Conservation (phyloP, 2,113 vertebrate species). For the Pantherophis guttatus region DNA sequence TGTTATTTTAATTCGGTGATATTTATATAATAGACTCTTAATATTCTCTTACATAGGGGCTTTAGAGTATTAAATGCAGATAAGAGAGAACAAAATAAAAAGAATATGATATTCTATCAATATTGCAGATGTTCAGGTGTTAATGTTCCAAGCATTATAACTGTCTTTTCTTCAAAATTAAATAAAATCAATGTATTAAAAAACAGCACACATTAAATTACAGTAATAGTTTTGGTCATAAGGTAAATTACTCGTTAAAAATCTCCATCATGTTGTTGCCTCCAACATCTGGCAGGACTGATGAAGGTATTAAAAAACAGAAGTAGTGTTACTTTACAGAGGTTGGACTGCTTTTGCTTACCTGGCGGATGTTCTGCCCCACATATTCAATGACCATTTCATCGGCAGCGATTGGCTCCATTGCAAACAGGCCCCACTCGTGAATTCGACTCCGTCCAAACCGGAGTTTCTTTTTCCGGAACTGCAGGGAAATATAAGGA, state of each 20-base stretch:
- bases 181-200: background rate
- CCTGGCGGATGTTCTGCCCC: slow-evolving; percentile 94
- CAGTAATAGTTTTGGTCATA: background rate
- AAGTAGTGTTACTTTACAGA: background rate
- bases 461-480: slow-evolving; percentile 91
- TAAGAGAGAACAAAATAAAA: background rate
- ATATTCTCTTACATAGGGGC: background rate
- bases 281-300: background rate
- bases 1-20: background rate
- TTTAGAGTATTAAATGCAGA: background rate
- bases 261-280: background rate
- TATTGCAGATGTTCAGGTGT: background rate
- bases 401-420: slow-evolving; percentile 93
- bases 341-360: slow-evolving; percentile 38
- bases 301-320: background rate
- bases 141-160: background rate
- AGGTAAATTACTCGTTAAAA: background rate
- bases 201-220: background rate
- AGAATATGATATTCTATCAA: background rate
- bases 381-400: slow-evolving; percentile 98
- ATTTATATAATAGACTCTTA: background rate
- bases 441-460: slow-evolving; percentile 93
- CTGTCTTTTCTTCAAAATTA: background rate
- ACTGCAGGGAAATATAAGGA: slow-evolving; percentile 66
- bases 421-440: slow-evolving; percentile 93